These are phyloP conservation scores for Akabosia matsudoensis DNA, from an alignment of 1,140 invertebrate species.

Conservation along the genomic window DNA sequence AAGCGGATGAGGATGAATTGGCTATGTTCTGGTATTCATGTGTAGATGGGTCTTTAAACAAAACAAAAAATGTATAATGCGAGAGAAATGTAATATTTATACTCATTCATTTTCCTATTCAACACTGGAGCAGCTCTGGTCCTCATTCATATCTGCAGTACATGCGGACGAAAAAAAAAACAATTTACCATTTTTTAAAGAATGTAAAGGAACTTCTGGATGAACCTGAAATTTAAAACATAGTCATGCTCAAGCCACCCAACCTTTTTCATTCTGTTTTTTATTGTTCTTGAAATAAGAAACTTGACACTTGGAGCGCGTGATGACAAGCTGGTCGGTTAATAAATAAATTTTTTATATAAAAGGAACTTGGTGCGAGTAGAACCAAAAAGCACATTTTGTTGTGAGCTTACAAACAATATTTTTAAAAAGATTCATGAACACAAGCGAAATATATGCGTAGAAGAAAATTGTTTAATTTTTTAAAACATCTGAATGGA, in stretches of 20 bases:
- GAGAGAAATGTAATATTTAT: neutral
- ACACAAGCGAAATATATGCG: too few relatives aligned
- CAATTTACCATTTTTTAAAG: conserved; percentile 2
- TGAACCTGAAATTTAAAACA: neutral
- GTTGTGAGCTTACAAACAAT: too few relatives aligned
- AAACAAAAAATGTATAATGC: too few relatives aligned
- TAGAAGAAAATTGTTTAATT: too few relatives aligned
- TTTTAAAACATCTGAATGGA: too few relatives aligned
- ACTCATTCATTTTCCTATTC: neutral
- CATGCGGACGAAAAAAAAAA: neutral
- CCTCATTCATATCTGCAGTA: neutral
- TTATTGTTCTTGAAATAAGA: neutral
- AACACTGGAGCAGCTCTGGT: neutral
- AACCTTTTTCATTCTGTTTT: neutral
- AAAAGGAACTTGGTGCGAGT: neutral
- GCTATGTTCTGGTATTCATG: neutral
- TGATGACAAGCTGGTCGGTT: neutral
- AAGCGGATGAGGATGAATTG: neutral
- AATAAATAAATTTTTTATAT: neutral
- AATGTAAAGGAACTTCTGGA: neutral
- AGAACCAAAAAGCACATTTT: too few relatives aligned
- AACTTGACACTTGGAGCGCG: neutral
- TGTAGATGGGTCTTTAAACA: neutral
- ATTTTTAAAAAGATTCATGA: too few relatives aligned
- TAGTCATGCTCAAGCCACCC: neutral